phyloP scores from a whole-genome alignment of 2,888 invertebrate genomes.

The Blera fallax region DNA sequence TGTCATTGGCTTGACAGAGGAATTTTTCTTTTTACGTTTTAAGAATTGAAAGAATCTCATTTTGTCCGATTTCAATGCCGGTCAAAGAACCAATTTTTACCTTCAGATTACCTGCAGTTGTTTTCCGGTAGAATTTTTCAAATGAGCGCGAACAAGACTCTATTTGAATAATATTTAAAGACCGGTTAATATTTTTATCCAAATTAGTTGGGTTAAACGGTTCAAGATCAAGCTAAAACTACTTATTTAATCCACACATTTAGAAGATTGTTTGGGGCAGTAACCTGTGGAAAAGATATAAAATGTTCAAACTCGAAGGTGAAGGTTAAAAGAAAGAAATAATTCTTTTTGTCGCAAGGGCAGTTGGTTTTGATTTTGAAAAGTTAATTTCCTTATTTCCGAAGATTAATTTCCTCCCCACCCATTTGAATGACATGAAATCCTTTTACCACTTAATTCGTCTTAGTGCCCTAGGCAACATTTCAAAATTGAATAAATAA shows the following conservation, averaged over 20 bases:
- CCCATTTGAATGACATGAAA: conserved; percentile 32
- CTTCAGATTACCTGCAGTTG: conserved; percentile 21
- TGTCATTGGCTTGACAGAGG: neutral
- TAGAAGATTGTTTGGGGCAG: neutral
- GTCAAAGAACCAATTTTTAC: conserved; percentile 31
- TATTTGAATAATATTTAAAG: conserved; percentile 32
- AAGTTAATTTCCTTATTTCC: conserved; percentile 61
- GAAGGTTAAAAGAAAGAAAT: conserved; percentile 3
- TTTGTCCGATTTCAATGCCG: conserved; percentile 17
- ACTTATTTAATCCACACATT: conserved; percentile 19
- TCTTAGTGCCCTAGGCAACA: conserved; percentile 70
- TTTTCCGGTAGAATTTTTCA: conserved; percentile 38
- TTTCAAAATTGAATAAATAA: conserved; percentile 48
- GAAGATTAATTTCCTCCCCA: conserved; percentile 61
- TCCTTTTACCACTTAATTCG: conserved; percentile 57
- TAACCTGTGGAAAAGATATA: conserved; percentile 22
- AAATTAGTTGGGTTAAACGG: neutral
- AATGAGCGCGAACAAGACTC: neutral
- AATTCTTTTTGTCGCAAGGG: neutral
- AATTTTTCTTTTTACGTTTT: neutral
- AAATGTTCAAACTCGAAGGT: neutral
- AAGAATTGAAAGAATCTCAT: neutral
- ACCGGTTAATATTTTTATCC: conserved; percentile 16
- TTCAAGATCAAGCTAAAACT: conserved; percentile 1
- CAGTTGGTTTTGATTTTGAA: conserved; percentile 22